A percentile compares a stretch with the other conserved stretches of the same genome.
Conservation (phyloP, 2,113 vertebrate species). For the Grammomys surdaster region DNA sequence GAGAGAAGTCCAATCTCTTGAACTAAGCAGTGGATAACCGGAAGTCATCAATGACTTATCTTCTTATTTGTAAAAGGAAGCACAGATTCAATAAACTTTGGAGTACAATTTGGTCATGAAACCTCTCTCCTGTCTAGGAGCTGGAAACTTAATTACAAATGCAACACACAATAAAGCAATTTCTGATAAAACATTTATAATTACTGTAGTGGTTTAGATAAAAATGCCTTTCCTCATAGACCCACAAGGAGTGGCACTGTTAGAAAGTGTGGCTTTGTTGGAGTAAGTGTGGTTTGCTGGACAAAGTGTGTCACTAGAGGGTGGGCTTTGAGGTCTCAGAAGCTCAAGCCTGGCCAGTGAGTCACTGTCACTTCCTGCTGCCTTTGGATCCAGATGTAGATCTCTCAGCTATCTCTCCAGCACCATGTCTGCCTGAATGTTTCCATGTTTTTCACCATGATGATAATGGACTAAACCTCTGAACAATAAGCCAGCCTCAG, state of each 20-base stretch:
- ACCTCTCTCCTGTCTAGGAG: not conserved
- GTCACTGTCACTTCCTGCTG: not conserved
- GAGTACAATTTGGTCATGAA: not conserved
- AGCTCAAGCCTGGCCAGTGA: not conserved
- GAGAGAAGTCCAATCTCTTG: too few relatives aligned
- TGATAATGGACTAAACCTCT: not conserved
- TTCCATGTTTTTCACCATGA: not conserved
- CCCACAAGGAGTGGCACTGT: not conserved
- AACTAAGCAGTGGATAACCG: rapidly evolving
- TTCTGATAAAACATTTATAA: not conserved
- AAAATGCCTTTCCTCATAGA: not conserved
- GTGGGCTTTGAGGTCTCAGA: not conserved
- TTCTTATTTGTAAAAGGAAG: not conserved
- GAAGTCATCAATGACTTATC: rapidly evolving
- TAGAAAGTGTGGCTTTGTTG: not conserved
- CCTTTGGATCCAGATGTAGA: not conserved
- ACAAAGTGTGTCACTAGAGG: not conserved
- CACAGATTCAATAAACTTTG: not conserved
- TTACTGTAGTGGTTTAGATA: not conserved
- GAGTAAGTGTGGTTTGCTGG: not conserved
- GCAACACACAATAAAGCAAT: not conserved
- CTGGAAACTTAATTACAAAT: not conserved
- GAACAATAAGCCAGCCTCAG: not conserved
- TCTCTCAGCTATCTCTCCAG: not conserved
- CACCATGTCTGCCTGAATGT: not conserved